Conservation (phyloP, 2,888 invertebrate genomes). For the Pemphredon lugubris region DNA sequence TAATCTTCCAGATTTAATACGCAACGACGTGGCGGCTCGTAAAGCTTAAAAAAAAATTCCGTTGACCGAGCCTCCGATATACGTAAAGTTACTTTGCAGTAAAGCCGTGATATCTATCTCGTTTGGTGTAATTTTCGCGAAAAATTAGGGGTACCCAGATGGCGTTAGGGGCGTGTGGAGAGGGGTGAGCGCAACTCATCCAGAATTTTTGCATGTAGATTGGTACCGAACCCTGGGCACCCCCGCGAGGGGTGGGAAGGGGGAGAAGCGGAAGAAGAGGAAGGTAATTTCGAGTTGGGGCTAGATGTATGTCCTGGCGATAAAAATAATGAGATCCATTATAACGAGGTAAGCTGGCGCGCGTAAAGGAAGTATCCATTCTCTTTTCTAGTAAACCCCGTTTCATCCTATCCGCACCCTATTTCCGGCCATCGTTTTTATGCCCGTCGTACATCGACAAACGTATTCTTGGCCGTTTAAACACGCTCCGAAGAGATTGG, state of each 20-base stretch:
- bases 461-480: too few species aligned
- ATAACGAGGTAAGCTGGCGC: constrained; percentile 73
- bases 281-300: constrained; percentile 74
- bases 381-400: constrained; percentile 35
- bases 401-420: constrained; percentile 10
- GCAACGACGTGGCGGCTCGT: too few species aligned
- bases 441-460: not conserved
- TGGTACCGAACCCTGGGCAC: constrained; percentile 48
- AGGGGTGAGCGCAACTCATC: constrained; percentile 44
- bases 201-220: constrained; percentile 76
- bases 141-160: constrained; percentile 53
- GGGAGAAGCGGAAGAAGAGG: constrained; percentile 42
- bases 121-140: constrained; percentile 47
- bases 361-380: constrained; percentile 53
- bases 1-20: too few species aligned
- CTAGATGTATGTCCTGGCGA: constrained; percentile 76
- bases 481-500: too few species aligned
- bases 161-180: constrained; percentile 15
- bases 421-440: constrained; percentile 15
- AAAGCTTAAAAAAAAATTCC: too few species aligned
- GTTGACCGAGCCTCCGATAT: too few species aligned
- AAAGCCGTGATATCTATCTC: constrained; percentile 30
- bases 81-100: too few species aligned
- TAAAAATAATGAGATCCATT: constrained; percentile 80
- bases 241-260: constrained; percentile 15